Evolutionary conservation across 2,888 invertebrate species (phyloP).

Genomic region (Priocnemis perturbator): DNA sequence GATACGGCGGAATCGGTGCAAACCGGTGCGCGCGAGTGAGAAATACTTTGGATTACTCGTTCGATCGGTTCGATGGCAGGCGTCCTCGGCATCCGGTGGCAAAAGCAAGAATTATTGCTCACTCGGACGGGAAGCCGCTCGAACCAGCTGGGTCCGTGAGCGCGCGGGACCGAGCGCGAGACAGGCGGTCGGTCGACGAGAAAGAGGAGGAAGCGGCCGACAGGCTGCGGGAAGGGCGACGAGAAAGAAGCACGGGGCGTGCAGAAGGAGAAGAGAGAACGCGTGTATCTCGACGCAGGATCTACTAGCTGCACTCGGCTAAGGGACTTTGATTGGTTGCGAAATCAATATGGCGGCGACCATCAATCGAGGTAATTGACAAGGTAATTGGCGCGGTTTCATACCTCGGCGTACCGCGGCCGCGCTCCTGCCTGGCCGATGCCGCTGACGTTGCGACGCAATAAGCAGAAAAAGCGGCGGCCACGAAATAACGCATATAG

Average conservation of each 20-base stretch:
- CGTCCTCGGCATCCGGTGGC: constrained; percentile 59
- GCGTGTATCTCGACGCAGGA: constrained; percentile 12
- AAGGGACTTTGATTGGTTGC: constrained; percentile 55
- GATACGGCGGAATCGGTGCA: constrained; percentile 42
- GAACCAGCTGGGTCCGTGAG: not conserved
- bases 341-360: constrained; percentile 65
- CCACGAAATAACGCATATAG: constrained; percentile 60
- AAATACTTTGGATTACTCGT: constrained; percentile 63
- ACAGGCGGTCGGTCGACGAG: not conserved
- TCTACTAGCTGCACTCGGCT: constrained; percentile 38
- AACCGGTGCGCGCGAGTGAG: constrained; percentile 52
- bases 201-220: not conserved
- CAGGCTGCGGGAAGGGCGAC: not conserved
- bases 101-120: constrained; percentile 64
- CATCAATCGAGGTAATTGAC: constrained; percentile 68
- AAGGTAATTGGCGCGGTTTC: constrained; percentile 66
- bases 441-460: constrained; percentile 20
- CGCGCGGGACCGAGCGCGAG: too few species aligned
- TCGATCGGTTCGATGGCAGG: constrained; percentile 59
- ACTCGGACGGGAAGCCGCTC: constrained; percentile 42
- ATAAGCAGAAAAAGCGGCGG: constrained; percentile 47
- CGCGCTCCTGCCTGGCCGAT: constrained; percentile 11
- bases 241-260: constrained; percentile 3
- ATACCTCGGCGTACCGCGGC: constrained; percentile 49
- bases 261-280: constrained; percentile 1